phyloP scores from a whole-genome alignment of 2,888 invertebrate species.

The Priocnemis perturbator region DNA sequence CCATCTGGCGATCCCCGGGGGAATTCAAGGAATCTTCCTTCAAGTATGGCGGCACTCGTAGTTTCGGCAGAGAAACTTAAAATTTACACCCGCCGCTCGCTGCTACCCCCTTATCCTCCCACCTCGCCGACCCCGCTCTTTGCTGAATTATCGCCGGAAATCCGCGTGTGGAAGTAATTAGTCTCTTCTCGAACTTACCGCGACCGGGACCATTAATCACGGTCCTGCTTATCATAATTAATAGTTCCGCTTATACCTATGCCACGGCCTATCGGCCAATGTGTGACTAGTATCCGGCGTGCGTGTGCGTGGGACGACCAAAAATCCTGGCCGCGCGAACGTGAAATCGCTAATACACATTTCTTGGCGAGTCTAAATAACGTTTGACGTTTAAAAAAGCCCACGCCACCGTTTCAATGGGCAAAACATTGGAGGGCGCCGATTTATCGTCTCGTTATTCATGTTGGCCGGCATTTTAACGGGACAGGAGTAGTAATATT shows the following conservation, averaged over 20 bases:
- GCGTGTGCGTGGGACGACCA: too few relatives aligned
- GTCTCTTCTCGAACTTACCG: slow-evolving; percentile 32
- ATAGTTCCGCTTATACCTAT: slow-evolving; percentile 5
- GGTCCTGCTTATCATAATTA: slow-evolving; percentile 52
- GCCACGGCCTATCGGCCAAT: too few relatives aligned
- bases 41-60: too few relatives aligned
- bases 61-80: too few relatives aligned
- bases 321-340: too few relatives aligned
- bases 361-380: neutral
- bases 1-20: too few relatives aligned
- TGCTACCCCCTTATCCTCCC: too few relatives aligned
- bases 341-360: too few relatives aligned
- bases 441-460: slow-evolving; percentile 34
- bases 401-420: slow-evolving; percentile 21
- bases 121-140: neutral
- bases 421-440: slow-evolving; percentile 12
- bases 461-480: slow-evolving; percentile 21
- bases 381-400: too few relatives aligned
- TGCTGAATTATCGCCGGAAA: slow-evolving; percentile 42
- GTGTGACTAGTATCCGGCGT: too few relatives aligned
- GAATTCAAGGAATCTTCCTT: too few relatives aligned
- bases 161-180: slow-evolving; percentile 47
- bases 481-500: slow-evolving; percentile 30
- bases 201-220: slow-evolving; percentile 45
- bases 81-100: too few relatives aligned